These are phyloP conservation scores for Menidia menidia DNA, from an alignment of 2,797 vertebrate species.

Conservation along the genomic window DNA sequence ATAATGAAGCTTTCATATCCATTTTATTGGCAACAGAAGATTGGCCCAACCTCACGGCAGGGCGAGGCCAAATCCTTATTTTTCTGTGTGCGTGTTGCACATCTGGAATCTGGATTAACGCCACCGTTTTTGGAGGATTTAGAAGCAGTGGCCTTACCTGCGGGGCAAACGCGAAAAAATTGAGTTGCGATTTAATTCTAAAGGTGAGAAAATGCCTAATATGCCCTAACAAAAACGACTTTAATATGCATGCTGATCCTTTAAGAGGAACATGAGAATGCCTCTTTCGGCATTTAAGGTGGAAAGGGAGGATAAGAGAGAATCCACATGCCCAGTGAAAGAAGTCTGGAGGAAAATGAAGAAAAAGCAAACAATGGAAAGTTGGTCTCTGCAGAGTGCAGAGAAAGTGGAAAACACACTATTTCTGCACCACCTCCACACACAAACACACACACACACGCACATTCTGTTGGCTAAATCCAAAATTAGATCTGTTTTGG, in stretches of 20 bases:
- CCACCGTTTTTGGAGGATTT: slow-evolving; percentile 55
- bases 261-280: background rate
- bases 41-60: slow-evolving; percentile 6
- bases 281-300: background rate
- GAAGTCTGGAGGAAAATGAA: background rate
- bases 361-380: background rate
- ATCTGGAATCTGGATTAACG: slow-evolving; percentile 61
- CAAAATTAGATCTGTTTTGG: slow-evolving; percentile 66
- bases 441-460: slow-evolving; percentile 55
- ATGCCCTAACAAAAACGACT: slow-evolving; percentile 14
- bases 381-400: slow-evolving; percentile 4
- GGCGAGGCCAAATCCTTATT: slow-evolving; percentile 20
- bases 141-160: slow-evolving; percentile 48
- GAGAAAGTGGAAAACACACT: slow-evolving; percentile 47
- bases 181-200: slow-evolving; percentile 4
- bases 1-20: slow-evolving; percentile 49
- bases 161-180: slow-evolving; percentile 12
- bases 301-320: slow-evolving; percentile 3
- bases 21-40: slow-evolving; percentile 44
- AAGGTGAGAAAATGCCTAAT: slow-evolving; percentile 3
- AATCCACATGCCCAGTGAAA: background rate
- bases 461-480: slow-evolving; percentile 58
- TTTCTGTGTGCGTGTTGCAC: slow-evolving; percentile 42
- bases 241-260: background rate
- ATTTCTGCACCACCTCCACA: slow-evolving; percentile 60